Conservation (phyloP, 2,888 invertebrate species). For the Sesia bembeciformis region DNA sequence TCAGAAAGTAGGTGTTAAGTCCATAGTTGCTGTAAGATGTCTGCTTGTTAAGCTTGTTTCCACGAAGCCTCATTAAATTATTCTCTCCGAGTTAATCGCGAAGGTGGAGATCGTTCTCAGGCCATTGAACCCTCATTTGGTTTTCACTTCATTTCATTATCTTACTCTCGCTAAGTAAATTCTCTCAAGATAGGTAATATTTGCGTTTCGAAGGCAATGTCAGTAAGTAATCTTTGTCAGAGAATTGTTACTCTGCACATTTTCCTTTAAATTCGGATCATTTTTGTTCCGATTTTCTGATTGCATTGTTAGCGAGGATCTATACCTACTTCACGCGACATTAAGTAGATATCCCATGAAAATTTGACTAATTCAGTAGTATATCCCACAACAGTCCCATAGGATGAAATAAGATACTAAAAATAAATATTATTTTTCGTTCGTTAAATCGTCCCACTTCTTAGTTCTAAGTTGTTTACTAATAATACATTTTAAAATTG, state of each 20-base stretch:
- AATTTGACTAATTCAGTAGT: no score
- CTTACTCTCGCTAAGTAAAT: constrained; percentile 22
- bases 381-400: no score
- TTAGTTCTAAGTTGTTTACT: no score
- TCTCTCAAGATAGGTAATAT: constrained; percentile 5
- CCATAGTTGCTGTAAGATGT: constrained; percentile 2
- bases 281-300: no score
- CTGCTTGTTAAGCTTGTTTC: constrained; percentile 16
- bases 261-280: no score
- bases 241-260: not conserved
- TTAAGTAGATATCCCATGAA: no score
- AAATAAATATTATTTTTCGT: no score
- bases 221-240: constrained; percentile 6
- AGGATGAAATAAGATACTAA: no score
- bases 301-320: no score
- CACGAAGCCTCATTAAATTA: constrained; percentile 40
- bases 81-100: constrained; percentile 35
- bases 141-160: constrained; percentile 47
- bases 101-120: constrained; percentile 38
- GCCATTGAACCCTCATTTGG: constrained; percentile 42
- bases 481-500: no score
- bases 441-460: no score
- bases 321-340: no score
- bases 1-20: constrained; percentile 6
- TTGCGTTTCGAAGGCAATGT: constrained; percentile 6